Evolutionary conservation across 2,113 vertebrate genomes (phyloP), one percentile per base, ranked within the genome.

Genomic region (Anolis sagrei): DNA sequence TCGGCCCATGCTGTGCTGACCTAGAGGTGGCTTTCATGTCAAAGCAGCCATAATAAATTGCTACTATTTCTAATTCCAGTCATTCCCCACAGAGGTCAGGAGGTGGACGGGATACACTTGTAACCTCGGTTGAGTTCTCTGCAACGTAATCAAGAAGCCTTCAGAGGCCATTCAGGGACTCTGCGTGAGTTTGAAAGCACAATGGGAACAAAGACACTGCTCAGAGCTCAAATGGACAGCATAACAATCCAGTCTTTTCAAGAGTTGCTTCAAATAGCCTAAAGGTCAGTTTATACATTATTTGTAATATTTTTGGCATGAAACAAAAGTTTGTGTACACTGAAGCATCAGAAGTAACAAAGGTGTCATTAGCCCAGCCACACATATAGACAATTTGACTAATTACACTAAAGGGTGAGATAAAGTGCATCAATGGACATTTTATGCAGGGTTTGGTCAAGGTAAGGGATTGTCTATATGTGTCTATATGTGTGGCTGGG

Each of bases 41-140:
- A 78, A 78, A 75, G 72, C 10, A 75, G 54, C 82, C 72, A 83
- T 83, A 83, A 83, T 82, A 82, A 82, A 82, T 82, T 75, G 64
- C 54, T 84, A 48, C 44, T 44, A 44, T 79, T 87, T 23, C 75
- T 87, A 74, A 81, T 76, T 54, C 87, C 64, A 87, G 66, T 18
- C 48, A 90, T 78, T 72, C 66, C 82, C 61, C 69, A n/a, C 61
- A 87, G 18, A 44, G 79, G 61, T 75, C 3, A 27, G 1, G 82
- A 62, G 82, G 66, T 3, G 82, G 1, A 6, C 58, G 76, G 36
- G 84, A 87, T 78, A 89, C 74, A 87, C 76, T 87, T 78, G 75
- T 83, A 79, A 82, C 76, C 82, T 82, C 66, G 87, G 6, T 19
- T 85, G 61, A 5, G 81, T 19, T 64, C 85, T 44, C 73, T 16